Conservation (phyloP, 2,888 invertebrate genomes). For the Cosmorhoe ocellata region DNA sequence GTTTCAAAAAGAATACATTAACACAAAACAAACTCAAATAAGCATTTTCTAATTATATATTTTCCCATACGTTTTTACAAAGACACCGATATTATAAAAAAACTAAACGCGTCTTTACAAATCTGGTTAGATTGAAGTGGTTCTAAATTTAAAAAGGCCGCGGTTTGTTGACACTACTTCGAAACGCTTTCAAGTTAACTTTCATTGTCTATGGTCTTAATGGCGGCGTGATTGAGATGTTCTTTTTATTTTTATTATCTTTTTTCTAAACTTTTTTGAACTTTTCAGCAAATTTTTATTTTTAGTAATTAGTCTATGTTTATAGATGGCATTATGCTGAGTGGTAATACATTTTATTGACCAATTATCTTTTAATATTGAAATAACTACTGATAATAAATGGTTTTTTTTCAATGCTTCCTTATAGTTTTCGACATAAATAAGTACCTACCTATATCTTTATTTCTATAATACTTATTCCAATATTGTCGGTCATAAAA, state of each 20-base stretch:
- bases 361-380: too few relatives aligned
- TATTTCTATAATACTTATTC: too few relatives aligned
- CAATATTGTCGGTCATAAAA: too few relatives aligned
- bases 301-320: too few relatives aligned
- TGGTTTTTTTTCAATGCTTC: too few relatives aligned
- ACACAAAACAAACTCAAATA: conserved; percentile 80
- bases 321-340: too few relatives aligned
- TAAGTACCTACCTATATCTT: too few relatives aligned
- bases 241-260: conserved; percentile 10
- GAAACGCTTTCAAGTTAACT: conserved; percentile 64
- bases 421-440: too few relatives aligned
- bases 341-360: too few relatives aligned
- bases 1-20: conserved; percentile 76
- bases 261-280: too few relatives aligned
- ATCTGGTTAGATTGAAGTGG: conserved; percentile 79
- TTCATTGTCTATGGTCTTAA: conserved; percentile 65
- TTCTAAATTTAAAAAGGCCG: conserved; percentile 77
- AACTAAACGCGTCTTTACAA: conserved; percentile 66
- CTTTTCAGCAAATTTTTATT: too few relatives aligned
- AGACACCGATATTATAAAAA: conserved; percentile 63
- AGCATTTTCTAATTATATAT: conserved; percentile 82
- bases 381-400: too few relatives aligned
- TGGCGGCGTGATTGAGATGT: conserved; percentile 67
- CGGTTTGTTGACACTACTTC: conserved; percentile 66
- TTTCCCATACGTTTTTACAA: conserved; percentile 76